These are phyloP conservation scores for Chaetura pelagica DNA, from an alignment of 2,113 vertebrate species.

Conservation along the genomic window DNA sequence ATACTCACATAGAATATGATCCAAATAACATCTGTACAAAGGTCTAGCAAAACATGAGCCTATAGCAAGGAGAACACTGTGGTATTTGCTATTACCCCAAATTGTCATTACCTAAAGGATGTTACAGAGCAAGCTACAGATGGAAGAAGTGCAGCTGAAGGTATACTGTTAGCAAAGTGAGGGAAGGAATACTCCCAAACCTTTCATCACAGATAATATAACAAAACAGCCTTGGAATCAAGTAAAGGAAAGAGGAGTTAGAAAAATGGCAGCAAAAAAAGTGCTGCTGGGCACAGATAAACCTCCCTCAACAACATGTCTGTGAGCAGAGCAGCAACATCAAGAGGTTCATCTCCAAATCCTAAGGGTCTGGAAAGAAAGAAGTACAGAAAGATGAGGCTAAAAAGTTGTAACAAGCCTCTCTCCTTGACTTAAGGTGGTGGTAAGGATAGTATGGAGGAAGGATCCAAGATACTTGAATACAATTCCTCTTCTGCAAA, in stretches of 20 bases:
- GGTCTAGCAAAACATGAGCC: neutral
- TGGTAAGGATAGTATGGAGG: neutral
- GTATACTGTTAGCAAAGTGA: neutral
- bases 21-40: neutral
- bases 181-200: constrained; percentile 6
- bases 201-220: constrained; percentile 40
- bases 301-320: neutral
- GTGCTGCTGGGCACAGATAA: neutral
- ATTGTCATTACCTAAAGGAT: neutral
- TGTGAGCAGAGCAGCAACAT: neutral
- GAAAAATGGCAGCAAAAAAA: constrained; percentile 27
- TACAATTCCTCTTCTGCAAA: neutral
- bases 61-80: neutral
- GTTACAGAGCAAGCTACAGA: neutral
- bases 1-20: neutral
- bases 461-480: neutral
- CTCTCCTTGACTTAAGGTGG: neutral
- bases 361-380: neutral
- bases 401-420: neutral
- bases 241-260: constrained; percentile 27
- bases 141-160: neutral
- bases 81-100: neutral
- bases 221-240: constrained; percentile 6
- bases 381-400: neutral
- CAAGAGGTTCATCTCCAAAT: neutral